Conservation (phyloP, 2,113 vertebrate genomes). For the Lagopus muta region DNA sequence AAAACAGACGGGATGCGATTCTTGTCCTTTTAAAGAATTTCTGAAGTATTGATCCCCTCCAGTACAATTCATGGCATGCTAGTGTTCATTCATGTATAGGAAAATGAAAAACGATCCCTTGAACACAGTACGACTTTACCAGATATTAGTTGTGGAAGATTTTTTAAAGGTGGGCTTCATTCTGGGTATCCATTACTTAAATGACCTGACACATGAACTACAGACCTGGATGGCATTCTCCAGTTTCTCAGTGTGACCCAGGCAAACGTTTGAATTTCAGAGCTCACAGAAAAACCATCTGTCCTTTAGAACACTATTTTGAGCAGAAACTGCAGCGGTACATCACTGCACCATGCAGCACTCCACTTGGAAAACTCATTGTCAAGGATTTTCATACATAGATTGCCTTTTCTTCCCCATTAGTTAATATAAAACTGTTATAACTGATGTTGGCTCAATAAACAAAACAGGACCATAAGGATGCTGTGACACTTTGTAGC, state of each 20-base stretch:
- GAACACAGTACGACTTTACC: background rate
- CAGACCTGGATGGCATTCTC: background rate
- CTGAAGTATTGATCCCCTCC: background rate
- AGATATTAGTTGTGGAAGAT: background rate
- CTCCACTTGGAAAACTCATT: background rate
- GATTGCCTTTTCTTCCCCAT: background rate
- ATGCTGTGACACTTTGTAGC: background rate
- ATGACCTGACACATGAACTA: background rate
- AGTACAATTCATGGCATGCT: background rate
- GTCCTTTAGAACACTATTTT: background rate
- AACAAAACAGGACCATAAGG: background rate
- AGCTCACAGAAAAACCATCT: background rate
- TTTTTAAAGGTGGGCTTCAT: background rate
- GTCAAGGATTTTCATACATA: background rate
- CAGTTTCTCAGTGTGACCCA: background rate
- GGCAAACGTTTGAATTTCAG: background rate
- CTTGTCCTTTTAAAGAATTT: slow-evolving; percentile 6
- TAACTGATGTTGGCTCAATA: background rate
- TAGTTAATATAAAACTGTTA: background rate
- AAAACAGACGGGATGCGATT: background rate
- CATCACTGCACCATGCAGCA: accelerated
- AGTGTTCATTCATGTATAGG: background rate
- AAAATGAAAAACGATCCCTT: background rate
- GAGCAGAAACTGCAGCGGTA: background rate
- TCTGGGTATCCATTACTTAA: background rate